phyloP scores from a whole-genome alignment of 2,113 vertebrate genomes.

The Eublepharis macularius region DNA sequence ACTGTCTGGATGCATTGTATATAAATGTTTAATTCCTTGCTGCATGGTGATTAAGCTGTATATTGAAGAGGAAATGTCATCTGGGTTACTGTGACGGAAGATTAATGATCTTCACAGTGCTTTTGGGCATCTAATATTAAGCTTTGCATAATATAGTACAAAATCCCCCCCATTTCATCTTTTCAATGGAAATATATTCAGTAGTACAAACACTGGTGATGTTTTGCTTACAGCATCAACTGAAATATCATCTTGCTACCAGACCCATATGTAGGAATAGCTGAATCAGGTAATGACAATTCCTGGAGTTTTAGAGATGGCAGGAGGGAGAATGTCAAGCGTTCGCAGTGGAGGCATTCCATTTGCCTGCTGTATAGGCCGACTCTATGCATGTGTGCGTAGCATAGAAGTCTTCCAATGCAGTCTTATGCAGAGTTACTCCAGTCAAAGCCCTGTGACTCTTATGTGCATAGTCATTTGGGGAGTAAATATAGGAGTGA shows the following conservation, averaged over 20 bases:
- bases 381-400: neutral
- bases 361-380: neutral
- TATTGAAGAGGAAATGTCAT: neutral
- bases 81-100: neutral
- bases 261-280: neutral
- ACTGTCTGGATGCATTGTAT: neutral
- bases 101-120: neutral
- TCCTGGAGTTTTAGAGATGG: neutral
- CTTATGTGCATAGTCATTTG: too few relatives aligned
- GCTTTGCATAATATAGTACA: neutral
- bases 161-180: neutral
- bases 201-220: neutral
- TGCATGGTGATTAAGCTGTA: neutral
- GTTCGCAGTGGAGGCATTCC: neutral
- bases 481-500: too few relatives aligned
- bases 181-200: neutral
- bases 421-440: too few relatives aligned
- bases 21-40: constrained; percentile 21
- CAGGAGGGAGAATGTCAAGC: neutral
- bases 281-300: neutral
- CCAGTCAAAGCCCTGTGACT: too few relatives aligned
- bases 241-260: neutral
- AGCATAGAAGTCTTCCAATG: too few relatives aligned
- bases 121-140: neutral
- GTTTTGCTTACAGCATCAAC: neutral